Evolutionary conservation across 2,113 vertebrate species (phyloP).

Genomic region (Zosterops hypoxanthus): DNA sequence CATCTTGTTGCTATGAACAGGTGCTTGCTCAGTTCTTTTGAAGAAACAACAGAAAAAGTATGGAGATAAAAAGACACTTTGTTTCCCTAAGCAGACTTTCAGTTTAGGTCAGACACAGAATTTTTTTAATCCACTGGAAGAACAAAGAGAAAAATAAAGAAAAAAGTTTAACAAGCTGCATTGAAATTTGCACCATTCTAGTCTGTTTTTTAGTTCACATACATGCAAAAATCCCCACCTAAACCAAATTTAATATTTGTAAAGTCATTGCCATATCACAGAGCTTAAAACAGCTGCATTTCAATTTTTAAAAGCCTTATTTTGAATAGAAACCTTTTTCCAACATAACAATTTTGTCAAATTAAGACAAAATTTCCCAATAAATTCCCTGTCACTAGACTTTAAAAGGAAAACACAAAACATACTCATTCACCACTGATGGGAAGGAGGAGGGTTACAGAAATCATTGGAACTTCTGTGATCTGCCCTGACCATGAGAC

Average conservation of each 20-base stretch:
- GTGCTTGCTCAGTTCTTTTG: not conserved
- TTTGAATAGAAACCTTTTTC: not conserved
- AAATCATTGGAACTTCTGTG: not conserved
- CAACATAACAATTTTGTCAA: not conserved
- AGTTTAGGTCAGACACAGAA: not conserved
- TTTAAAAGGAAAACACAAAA: not conserved
- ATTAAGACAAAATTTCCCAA: not conserved
- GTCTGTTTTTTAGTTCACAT: not conserved
- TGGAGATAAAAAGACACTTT: not conserved
- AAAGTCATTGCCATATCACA: not conserved
- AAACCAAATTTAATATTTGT: not conserved
- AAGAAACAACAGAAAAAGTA: not conserved
- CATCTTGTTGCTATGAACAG: not conserved
- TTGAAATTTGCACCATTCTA: not conserved
- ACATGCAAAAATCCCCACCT: not conserved
- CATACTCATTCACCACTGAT: accelerated
- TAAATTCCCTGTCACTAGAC: not conserved
- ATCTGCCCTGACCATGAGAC: not conserved
- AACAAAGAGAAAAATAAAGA: not conserved
- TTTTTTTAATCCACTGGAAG: not conserved
- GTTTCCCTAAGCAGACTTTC: not conserved
- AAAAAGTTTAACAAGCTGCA: not conserved
- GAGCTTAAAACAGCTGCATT: not conserved
- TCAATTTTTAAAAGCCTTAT: not conserved
- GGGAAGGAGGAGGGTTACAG: not conserved